phyloP scores from a whole-genome alignment of 2,888 invertebrate species.

The Cordylochernes scorpioides region DNA sequence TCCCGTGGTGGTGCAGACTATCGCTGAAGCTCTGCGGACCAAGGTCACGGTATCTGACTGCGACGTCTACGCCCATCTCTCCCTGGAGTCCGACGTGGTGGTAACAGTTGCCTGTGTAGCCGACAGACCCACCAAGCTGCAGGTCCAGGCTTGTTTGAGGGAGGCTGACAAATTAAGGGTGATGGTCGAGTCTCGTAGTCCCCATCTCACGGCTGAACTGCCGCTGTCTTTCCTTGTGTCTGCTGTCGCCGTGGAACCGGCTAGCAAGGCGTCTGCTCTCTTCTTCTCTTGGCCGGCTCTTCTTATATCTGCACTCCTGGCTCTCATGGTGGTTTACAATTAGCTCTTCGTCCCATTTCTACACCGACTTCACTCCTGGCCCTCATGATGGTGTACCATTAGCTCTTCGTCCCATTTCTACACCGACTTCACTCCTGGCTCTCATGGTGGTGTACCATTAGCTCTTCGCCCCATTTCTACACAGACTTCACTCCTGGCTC shows the following conservation, averaged over 20 bases:
- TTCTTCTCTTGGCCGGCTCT: too few species aligned
- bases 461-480: too few species aligned
- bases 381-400: too few species aligned
- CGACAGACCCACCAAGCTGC: conserved; percentile 35
- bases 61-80: conserved; percentile 49
- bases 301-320: too few species aligned
- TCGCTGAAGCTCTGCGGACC: conserved; percentile 18
- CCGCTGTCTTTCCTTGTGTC: conserved; percentile 18
- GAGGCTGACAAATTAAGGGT: conserved; percentile 63
- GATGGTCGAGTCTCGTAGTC: conserved; percentile 49
- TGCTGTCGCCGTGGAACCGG: conserved; percentile 15
- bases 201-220: conserved; percentile 26
- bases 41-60: conserved; percentile 42
- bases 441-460: too few species aligned
- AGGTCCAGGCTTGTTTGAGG: conserved; percentile 47
- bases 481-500: too few species aligned
- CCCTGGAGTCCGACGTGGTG: conserved; percentile 58
- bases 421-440: too few species aligned
- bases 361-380: too few species aligned
- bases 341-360: too few species aligned
- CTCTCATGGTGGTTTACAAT: too few species aligned
- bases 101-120: conserved; percentile 44
- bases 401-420: too few species aligned
- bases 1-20: conserved; percentile 18
- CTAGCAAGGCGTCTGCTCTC: too few species aligned